Conservation (phyloP, 1,140 invertebrate genomes). For the Phthorimaea operculella region DNA sequence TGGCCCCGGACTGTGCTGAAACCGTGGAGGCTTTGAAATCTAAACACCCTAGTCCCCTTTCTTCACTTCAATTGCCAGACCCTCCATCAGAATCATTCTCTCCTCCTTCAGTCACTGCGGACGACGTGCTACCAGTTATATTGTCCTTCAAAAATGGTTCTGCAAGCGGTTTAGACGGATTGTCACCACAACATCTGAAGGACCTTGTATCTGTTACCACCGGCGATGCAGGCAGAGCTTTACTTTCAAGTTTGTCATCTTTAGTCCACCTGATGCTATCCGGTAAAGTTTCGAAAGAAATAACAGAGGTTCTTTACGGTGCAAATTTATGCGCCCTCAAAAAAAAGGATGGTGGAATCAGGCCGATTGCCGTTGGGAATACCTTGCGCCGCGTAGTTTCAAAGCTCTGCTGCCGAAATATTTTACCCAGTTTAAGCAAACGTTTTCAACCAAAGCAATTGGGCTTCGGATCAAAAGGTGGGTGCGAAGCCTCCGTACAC, state of each 20-base stretch:
- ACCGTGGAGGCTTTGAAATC: background rate
- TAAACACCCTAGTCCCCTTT: background rate
- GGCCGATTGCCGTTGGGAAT: background rate
- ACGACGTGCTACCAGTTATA: background rate
- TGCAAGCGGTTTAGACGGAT: background rate
- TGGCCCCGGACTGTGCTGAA: background rate
- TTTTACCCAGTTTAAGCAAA: no score
- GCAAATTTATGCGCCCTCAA: background rate
- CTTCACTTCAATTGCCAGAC: background rate
- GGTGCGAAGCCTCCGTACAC: slow-evolving; percentile 3
- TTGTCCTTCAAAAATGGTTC: background rate
- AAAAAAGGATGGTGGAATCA: slow-evolving; percentile 2
- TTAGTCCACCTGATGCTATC: background rate
- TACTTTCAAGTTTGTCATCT: background rate
- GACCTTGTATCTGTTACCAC: background rate
- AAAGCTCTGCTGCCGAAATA: no score
- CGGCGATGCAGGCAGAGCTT: background rate
- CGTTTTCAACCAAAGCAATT: background rate
- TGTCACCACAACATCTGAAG: background rate
- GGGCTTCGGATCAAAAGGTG: background rate
- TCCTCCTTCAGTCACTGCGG: background rate
- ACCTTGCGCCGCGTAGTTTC: no score
- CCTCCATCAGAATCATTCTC: background rate
- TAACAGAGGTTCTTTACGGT: background rate
- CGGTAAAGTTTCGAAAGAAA: background rate